These are phyloP conservation scores for Gephyroberyx darwinii DNA, from an alignment of 2,797 vertebrate genomes.

Conservation along the genomic window DNA sequence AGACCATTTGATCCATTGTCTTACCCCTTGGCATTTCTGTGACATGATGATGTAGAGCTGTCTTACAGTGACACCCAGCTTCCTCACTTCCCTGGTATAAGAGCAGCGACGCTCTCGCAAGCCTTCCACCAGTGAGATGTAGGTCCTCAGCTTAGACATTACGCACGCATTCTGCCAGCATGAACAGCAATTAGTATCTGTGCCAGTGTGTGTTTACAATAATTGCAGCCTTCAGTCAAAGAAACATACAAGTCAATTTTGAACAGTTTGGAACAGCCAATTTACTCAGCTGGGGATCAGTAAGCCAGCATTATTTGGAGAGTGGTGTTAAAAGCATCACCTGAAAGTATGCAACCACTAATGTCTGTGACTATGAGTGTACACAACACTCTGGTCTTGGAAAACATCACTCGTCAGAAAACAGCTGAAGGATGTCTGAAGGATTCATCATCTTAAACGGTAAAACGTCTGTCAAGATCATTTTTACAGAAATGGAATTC, in stretches of 20 bases:
- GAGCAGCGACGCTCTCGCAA: slow-evolving; percentile 62
- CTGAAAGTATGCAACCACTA: too few species aligned
- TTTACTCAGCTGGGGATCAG: too few species aligned
- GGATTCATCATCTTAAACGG: background rate
- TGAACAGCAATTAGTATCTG: slow-evolving; percentile 52
- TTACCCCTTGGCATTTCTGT: slow-evolving; percentile 73
- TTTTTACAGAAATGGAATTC: background rate
- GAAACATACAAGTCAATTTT: slow-evolving; percentile 24
- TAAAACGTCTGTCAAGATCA: background rate
- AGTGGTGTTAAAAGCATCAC: too few species aligned
- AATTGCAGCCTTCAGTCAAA: slow-evolving; percentile 35
- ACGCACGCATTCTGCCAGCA: slow-evolving; percentile 74
- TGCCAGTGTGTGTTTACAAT: slow-evolving; percentile 35
- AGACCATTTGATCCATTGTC: slow-evolving; percentile 8
- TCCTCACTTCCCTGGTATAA: slow-evolving; percentile 62
- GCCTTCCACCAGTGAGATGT: slow-evolving; percentile 60
- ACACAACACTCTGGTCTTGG: too few species aligned
- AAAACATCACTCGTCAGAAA: too few species aligned
- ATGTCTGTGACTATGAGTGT: too few species aligned
- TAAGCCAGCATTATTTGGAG: too few species aligned
- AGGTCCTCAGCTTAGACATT: slow-evolving; percentile 68
- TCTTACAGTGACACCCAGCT: slow-evolving; percentile 41
- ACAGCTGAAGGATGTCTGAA: too few species aligned
- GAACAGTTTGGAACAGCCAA: background rate
- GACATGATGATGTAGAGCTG: slow-evolving; percentile 74